Evolutionary conservation across 2,113 vertebrate species (phyloP).

Genomic region (Hassar affinis): DNA sequence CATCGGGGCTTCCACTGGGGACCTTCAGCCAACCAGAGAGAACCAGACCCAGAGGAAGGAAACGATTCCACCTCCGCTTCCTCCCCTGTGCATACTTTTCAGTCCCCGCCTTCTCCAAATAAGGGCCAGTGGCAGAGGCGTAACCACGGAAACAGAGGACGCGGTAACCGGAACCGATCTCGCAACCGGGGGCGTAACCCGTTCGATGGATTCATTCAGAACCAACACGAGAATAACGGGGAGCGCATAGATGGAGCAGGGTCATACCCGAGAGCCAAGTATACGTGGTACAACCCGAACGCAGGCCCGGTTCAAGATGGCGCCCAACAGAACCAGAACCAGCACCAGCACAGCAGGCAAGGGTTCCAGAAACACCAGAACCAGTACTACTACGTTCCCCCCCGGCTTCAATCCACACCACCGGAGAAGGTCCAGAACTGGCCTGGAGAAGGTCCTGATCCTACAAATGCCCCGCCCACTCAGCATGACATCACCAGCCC

Average conservation of each 20-base stretch:
- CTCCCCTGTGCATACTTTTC: constrained; percentile 42
- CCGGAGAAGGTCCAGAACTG: constrained; percentile 12
- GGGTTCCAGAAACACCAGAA: constrained; percentile 53
- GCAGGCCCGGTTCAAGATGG: constrained; percentile 44
- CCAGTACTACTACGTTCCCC: constrained; percentile 42
- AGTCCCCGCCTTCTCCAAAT: constrained; percentile 65
- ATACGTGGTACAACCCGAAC: constrained; percentile 47
- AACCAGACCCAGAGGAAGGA: constrained; percentile 8
- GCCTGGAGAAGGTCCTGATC: neutral
- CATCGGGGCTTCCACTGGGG: constrained; percentile 83
- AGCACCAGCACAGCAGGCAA: constrained; percentile 64
- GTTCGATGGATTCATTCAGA: constrained; percentile 44
- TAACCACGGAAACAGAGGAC: constrained; percentile 72
- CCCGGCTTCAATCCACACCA: constrained; percentile 20
- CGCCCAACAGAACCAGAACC: constrained; percentile 45
- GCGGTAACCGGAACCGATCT: constrained; percentile 45
- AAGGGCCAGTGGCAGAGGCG: constrained; percentile 62
- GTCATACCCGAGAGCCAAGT: constrained; percentile 9
- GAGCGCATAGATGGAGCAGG: neutral
- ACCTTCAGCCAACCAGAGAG: constrained; percentile 57
- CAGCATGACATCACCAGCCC: constrained; percentile 34
- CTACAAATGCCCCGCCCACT: neutral
- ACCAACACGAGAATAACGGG: constrained; percentile 21
- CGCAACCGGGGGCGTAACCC: constrained; percentile 48
- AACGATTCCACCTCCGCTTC: constrained; percentile 23